Percentiles rank a stretch among this genome's conserved stretches.
Conservation (phyloP, 23 tunicate species). For the Halocynthia aurantium region DNA sequence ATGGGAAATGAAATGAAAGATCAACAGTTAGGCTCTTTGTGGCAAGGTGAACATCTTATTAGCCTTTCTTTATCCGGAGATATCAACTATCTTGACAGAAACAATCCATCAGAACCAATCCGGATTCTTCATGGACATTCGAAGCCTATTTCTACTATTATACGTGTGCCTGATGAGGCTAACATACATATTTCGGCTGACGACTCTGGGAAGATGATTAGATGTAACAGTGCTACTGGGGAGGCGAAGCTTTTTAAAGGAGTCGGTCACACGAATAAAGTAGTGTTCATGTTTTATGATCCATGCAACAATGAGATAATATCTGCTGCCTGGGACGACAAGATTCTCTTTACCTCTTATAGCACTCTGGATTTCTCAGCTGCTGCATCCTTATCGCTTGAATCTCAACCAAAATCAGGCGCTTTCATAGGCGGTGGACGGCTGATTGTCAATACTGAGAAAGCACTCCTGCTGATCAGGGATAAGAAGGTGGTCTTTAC, state of each 20-base stretch:
- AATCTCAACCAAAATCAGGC: conserved; percentile 41
- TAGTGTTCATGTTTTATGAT: conserved; percentile 31
- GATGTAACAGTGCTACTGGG: conserved; percentile 73
- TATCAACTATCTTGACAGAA: conserved; percentile 56
- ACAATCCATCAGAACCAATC: conserved; percentile 40
- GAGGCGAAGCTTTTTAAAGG: conserved; percentile 49
- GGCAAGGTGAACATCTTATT: conserved; percentile 63
- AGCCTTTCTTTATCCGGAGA: conserved; percentile 68
- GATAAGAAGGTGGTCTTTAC: not conserved
- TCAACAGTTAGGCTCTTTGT: conserved; percentile 73
- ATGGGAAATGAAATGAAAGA: conserved; percentile 71
- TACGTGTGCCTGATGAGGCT: conserved; percentile 26
- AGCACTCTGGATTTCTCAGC: conserved; percentile 18
- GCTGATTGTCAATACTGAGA: not conserved
- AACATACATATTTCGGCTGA: conserved; percentile 44
- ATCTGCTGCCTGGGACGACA: conserved; percentile 51
- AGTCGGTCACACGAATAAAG: conserved; percentile 62
- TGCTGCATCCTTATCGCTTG: conserved; percentile 26
- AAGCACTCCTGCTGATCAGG: not conserved
- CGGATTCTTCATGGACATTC: conserved; percentile 66
- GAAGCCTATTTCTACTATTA: conserved; percentile 20
- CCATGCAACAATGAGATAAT: conserved; percentile 23
- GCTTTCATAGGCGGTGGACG: too few species aligned
- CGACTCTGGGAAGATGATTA: conserved; percentile 50
- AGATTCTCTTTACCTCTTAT: conserved; percentile 34